These are phyloP conservation scores for Pithys albifrons DNA, from an alignment of 2,113 vertebrate species.

Conservation along the genomic window DNA sequence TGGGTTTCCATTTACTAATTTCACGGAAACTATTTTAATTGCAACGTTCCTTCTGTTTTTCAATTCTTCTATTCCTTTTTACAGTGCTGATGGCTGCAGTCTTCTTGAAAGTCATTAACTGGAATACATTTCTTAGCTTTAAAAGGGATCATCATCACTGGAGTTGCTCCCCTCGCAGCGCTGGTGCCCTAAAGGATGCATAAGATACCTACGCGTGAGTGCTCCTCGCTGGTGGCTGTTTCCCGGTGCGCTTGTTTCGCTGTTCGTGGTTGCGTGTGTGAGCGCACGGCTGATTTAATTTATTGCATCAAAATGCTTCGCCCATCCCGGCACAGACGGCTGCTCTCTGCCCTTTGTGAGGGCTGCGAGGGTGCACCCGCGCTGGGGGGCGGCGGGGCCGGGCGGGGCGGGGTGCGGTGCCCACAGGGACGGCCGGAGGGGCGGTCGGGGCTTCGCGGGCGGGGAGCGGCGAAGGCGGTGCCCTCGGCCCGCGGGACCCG, in stretches of 20 bases:
- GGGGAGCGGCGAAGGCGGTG: too few species aligned
- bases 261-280: rapidly evolving
- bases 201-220: rapidly evolving
- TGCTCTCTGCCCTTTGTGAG: rapidly evolving
- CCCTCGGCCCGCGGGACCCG: not conserved
- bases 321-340: rapidly evolving
- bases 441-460: too few species aligned
- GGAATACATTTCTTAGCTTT: not conserved
- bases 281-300: rapidly evolving
- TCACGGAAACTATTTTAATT: not conserved
- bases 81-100: not conserved
- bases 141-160: rapidly evolving
- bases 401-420: not conserved
- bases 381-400: not conserved
- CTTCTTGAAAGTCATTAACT: not conserved
- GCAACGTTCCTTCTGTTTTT: not conserved
- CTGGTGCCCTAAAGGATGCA: not conserved
- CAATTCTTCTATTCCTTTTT: not conserved
- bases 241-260: rapidly evolving
- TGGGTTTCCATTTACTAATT: not conserved
- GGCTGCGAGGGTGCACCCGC: rapidly evolving
- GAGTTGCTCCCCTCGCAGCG: not conserved
- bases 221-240: rapidly evolving
- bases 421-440: too few species aligned
- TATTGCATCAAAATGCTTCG: rapidly evolving